Base-by-base conservation (phyloP, 2,888 invertebrate species). In the Nematopogon swammerdamellus region DNA sequence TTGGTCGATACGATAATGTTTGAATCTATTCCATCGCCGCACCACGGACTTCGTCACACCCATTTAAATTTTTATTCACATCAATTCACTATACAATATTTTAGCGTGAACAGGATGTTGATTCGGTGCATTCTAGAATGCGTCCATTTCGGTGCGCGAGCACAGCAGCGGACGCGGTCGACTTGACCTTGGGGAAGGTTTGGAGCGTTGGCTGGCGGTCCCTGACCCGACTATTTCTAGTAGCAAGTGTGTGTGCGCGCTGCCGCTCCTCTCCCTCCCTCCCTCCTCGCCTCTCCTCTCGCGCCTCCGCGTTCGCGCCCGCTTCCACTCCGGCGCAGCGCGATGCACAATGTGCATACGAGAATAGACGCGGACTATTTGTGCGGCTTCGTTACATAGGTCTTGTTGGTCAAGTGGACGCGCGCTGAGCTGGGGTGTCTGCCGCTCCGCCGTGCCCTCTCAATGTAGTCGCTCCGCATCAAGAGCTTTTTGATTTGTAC, bases 201-300 rank as follows among this genome's bases (percentile, higher is more conserved):
- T 70, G 75, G 68, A 67, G 65, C 72, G 68, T 66, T 61, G n/a
- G 67, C 64, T 69, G 66, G 74, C 77, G 77, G 77, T 77, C 77
- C 77, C 76, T 77, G 77, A 77, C 77, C 77, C 76, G 76, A 73
- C 77, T 77, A 76, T 77, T 77, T 77, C 74, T 68, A 77, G 77
- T 77, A 72, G 79, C 77, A 75, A 77, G 77, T 77, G 77, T 73
- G 46, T 19, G 72, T 62, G 58, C 56, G 59, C 60, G 68, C 72
- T 65, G 73, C 73, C 69, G 51, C 52, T 52, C 55, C 75, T 25
- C 25, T 8, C 25, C 25, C 25, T n/a, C 11, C 14, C 36, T 36
- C 36, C 36, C 36, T 4, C 25, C 25, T 6, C 25, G 25, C 25
- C 25, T 4, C 25, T n/a, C n/a, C n/a, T n/a, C 36, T 36, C 8